phyloP scores from a whole-genome alignment of 1,140 invertebrate species.

The Cotesia vestalis region DNA sequence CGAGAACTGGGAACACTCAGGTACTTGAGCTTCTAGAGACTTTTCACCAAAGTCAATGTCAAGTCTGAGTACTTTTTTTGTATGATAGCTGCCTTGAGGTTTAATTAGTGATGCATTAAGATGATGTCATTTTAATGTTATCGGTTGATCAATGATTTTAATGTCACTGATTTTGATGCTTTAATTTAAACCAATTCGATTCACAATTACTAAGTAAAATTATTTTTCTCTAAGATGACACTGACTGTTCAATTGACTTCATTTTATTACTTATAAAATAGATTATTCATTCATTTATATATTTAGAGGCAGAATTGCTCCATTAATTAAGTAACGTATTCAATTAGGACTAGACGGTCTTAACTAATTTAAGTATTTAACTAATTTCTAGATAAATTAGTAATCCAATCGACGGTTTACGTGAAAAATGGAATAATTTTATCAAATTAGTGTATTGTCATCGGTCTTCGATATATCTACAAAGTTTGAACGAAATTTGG shows the following conservation, averaged over 20 bases:
- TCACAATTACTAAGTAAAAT: not conserved
- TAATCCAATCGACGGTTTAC: too few species aligned
- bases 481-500: too few species aligned
- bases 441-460: too few species aligned
- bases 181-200: not conserved
- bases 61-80: slow-evolving; percentile 3
- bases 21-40: not conserved
- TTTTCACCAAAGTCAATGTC: slow-evolving; percentile 10
- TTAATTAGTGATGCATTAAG: too few species aligned
- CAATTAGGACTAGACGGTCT: too few species aligned
- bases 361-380: too few species aligned
- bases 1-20: not conserved
- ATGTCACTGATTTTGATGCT: not conserved
- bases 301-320: not conserved
- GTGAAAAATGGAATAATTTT: too few species aligned
- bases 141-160: not conserved
- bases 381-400: too few species aligned
- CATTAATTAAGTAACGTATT: too few species aligned
- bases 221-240: not conserved
- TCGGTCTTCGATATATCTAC: too few species aligned
- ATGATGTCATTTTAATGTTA: too few species aligned
- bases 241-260: slow-evolving; percentile 11
- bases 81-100: not conserved
- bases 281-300: not conserved
- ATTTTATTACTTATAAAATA: not conserved